Percentiles rank a stretch among this genome's conserved stretches.
These are phyloP conservation scores for Pangasius mekongensis DNA, from an alignment of 2,797 vertebrate genomes.

Conservation along the genomic window DNA sequence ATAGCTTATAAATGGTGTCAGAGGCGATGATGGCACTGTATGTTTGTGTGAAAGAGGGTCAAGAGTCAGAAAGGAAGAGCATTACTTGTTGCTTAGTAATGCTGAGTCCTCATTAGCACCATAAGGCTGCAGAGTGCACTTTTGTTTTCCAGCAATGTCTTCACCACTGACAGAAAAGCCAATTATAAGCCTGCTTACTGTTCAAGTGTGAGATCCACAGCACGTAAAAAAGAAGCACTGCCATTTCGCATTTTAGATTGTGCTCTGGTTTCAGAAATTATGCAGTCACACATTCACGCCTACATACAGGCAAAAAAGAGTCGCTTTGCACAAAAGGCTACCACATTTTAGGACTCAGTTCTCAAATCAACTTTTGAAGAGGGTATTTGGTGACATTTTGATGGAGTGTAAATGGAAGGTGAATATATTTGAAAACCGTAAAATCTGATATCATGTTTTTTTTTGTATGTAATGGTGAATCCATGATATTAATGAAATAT, in stretches of 20 bases:
- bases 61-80: slow-evolving; percentile 36
- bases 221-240: neutral
- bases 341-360: neutral
- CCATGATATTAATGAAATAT: neutral
- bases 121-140: slow-evolving; percentile 38
- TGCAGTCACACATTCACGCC: neutral
- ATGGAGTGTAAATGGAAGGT: slow-evolving; percentile 2
- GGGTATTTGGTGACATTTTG: slow-evolving; percentile 34
- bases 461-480: neutral
- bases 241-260: slow-evolving; percentile 9
- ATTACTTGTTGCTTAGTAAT: slow-evolving; percentile 60
- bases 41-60: neutral
- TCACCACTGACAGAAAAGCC: slow-evolving; percentile 40
- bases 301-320: neutral
- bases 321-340: slow-evolving; percentile 11
- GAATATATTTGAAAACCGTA: neutral
- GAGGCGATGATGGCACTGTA: neutral
- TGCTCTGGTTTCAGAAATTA: neutral
- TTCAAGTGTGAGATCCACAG: slow-evolving; percentile 15
- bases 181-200: slow-evolving; percentile 48
- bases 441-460: neutral
- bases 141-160: slow-evolving; percentile 46
- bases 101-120: slow-evolving; percentile 30
- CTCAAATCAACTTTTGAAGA: neutral
- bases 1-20: slow-evolving; percentile 18